Evolutionary conservation across 2,888 invertebrate species (phyloP).

Genomic region (Eristalis intricaria): DNA sequence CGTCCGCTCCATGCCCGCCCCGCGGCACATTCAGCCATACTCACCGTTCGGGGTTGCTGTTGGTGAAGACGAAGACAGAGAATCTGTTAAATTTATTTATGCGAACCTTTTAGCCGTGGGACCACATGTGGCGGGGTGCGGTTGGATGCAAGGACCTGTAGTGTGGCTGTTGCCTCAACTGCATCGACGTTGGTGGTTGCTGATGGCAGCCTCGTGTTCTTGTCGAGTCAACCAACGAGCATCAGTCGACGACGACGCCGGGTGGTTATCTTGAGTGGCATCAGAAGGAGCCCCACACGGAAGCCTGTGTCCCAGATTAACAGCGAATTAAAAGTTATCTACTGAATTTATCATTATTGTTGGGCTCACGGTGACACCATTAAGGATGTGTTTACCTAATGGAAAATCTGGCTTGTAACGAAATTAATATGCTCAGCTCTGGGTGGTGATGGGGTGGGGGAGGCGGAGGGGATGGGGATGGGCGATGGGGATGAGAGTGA

Average conservation of each 20-base stretch:
- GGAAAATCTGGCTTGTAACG: constrained; percentile 63
- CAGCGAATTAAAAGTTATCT: constrained; percentile 71
- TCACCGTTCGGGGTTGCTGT: not conserved
- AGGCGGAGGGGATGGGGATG: too few relatives aligned
- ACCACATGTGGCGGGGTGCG: constrained; percentile 40
- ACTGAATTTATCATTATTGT: constrained; percentile 69
- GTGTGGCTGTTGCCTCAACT: not conserved
- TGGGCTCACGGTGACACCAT: constrained; percentile 68
- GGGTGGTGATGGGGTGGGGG: not conserved
- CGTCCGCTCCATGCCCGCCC: not conserved
- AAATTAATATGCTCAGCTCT: constrained; percentile 48
- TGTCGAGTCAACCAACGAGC: not conserved
- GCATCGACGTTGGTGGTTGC: not conserved
- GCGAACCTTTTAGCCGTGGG: constrained; percentile 66
- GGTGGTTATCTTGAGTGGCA: constrained; percentile 49
- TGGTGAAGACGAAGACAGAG: constrained; percentile 27
- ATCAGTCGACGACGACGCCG: not conserved
- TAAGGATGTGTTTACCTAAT: constrained; percentile 67
- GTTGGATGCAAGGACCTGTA: constrained; percentile 44
- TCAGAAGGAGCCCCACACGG: constrained; percentile 46
- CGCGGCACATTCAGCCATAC: not conserved
- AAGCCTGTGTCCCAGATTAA: constrained; percentile 63
- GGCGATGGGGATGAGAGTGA: too few relatives aligned
- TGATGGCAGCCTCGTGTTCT: not conserved
- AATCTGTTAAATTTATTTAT: constrained; percentile 72